Evolutionary conservation across 2,888 invertebrate genomes (phyloP), one percentile per base, ranked within the genome.

Genomic region (Hylaea fasciaria): DNA sequence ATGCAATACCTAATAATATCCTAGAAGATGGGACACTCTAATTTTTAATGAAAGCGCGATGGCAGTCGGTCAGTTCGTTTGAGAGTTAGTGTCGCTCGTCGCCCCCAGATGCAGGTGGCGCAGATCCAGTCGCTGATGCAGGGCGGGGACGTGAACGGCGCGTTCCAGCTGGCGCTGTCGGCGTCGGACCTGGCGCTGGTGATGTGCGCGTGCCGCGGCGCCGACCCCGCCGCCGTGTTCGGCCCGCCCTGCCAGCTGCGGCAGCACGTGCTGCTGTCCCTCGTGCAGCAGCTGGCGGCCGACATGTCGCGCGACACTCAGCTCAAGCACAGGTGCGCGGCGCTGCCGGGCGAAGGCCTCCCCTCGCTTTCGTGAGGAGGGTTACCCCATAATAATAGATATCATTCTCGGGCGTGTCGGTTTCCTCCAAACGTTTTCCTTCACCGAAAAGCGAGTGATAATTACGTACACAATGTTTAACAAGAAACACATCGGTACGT

Each of bases 271-370:
- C 93, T 99, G 68, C 93, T 99, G 52, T 98, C 98, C 2, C 94
- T 99, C 29, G 96, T 99, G 74, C 98, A 99, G 85, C 98, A 98
- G 87, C 94, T 98, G 9, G 97, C 97, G 0, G 96, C 97, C 0
- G 98, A 98, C 83, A 95, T 99, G 90, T 93, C 93, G 57, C 94
- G 95, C 58, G 95, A 97, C 80, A 97, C 97, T 22, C 78, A 75
- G 29, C 82, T 90, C 57, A 89, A 89, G 53, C 89, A 88, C 68
- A 83, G 86, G 88, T 87, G 49, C 3, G 12, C 37, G 37, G 1
- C 12, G 37, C 37, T n/a, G 1, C 37, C 5, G 1, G n/a, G 1
- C 12, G 0, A 2, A 12, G 2, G 3, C 7, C 5, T 9, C 32
- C 9, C 9, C 32, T 32, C 32, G 32, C 7, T n/a, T n/a, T n/a